Evolutionary conservation across 2,797 vertebrate species (phyloP), one percentile per base, ranked within the genome.

Genomic region (Sebastes dallii): DNA sequence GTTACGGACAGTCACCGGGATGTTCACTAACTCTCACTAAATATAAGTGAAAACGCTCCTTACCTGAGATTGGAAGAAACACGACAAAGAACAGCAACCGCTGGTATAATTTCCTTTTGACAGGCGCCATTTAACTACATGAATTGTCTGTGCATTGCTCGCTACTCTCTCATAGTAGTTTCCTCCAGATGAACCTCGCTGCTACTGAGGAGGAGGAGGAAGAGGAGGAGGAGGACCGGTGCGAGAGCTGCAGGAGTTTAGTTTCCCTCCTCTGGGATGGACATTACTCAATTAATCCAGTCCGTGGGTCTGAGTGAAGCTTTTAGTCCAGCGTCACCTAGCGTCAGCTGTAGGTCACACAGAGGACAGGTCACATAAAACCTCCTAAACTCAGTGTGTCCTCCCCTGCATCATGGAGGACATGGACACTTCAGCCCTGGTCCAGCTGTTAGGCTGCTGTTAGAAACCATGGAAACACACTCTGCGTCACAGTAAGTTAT

Each of bases 41-140:
- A 66, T 5, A 8, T 3, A 11, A 39, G 3, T 14, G 3, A 36
- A 76, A 67, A 39, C 7, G 36, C 55, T 24, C 13, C 94, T 94
- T 88, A 97, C 96, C 96, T 95, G 96, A 94, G 86, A 96, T 42
- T 29, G 93, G 92, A 12, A 96, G 86, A 80, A 95, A 88, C 59
- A 90, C 30, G 6, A 86, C 78, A 42, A 92, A 80, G 54, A 95
- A 74, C 92, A 96, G 95, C 94, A 94, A 79, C 56, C 82, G 95
- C 88, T 92, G 93, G 75, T 88, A 84, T 83, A 92, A 77, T 84
- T 85, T 95, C 94, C 92, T 83, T 91, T 91, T 91, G 72, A 91
- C 86, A 81, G 81, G 87, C 92, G 91, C 96, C 96, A 97, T 96
- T 96, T 95, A 30, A 24, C 30, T 58, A 96, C 80, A 70, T 85